Base-by-base conservation (phyloP, 2,113 vertebrate genomes). In the Passer domesticus region DNA sequence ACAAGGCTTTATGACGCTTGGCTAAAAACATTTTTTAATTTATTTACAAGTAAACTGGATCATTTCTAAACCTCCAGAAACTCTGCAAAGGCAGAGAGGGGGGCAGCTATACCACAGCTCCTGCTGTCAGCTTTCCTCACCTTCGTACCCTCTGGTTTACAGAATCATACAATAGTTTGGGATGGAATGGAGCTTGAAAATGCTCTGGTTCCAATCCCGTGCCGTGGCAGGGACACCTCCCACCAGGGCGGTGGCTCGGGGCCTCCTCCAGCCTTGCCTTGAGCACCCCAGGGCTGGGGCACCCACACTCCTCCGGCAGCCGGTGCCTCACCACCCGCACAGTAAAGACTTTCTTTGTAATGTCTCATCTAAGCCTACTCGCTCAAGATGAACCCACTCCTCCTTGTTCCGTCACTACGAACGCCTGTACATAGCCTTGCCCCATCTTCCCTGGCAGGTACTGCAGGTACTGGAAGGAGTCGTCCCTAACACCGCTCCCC, bases 51-150 rank as follows among this genome's bases (percentile, higher is more conserved):
- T 24, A 22, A 74, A 13, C 7, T 0, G 31, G 8, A 3, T 24
- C 5, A 30, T 6, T 12, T 3, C 21, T 31, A 35, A 50, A 25
- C 25, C 35, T 16, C 2, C 11, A 44, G 37, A 18, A 44, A 20
- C 10, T 33, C 47, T 6, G 31, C 20, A 7, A 28, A 41, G n/a
- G 16, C 16, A n/a, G 16, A 5, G 24, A 13, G 10, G 7, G 5
- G 6, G 14, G 1, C 1, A 0, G 3, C 2, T 12, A 6, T 2
- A 24, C 9, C 14, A 12, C 11, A 35, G n/a, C 35, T 69, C 25
- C 41, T 43, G 72, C 31, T 35, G 17, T 47, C 17, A 55, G 30
- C 39, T 20, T 31, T 60, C 46, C 24, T 52, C 19, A 24, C 15
- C 33, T 52, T 46, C 30, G 4, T 15, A 13, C 30, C 20, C 17